Conservation (phyloP, 2,888 invertebrate genomes). For the Antheraea yamamai region DNA sequence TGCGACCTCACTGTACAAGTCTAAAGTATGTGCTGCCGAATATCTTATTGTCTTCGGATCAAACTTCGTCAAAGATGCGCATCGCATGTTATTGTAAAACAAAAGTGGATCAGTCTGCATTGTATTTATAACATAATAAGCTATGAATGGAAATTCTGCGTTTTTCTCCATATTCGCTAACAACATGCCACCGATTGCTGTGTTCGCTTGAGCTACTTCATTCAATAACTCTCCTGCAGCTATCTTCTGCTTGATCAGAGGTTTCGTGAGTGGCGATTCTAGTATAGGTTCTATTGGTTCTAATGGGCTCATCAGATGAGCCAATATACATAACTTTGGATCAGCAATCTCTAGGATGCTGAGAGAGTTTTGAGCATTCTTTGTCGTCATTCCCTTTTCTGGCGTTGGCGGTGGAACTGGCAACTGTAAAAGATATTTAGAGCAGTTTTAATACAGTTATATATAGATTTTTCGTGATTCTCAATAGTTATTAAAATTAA, state of each 20-base stretch:
- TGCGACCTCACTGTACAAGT: conserved; percentile 94
- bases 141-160: conserved; percentile 91
- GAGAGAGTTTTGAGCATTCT: conserved; percentile 84
- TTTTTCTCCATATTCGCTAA: conserved; percentile 92
- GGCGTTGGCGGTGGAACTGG: conserved; percentile 85
- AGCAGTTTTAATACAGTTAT: background rate
- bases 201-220: conserved; percentile 88
- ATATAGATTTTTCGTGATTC: background rate
- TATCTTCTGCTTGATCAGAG: conserved; percentile 88
- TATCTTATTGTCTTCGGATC: conserved; percentile 90
- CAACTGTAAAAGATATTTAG: conserved; percentile 59
- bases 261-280: conserved; percentile 92
- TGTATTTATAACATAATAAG: conserved; percentile 94
- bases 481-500: background rate
- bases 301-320: conserved; percentile 94
- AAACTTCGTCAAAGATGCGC: conserved; percentile 92
- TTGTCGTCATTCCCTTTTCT: conserved; percentile 83
- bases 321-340: conserved; percentile 93
- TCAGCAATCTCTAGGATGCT: conserved; percentile 93
- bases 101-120: conserved; percentile 92
- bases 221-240: conserved; percentile 89
- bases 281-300: conserved; percentile 92
- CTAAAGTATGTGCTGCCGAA: conserved; percentile 93
- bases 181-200: conserved; percentile 91
- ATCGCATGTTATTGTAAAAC: conserved; percentile 92